Evolutionary conservation across 2,113 vertebrate species (phyloP), one percentile per base, ranked within the genome.

Genomic region (Noctilio leporinus): DNA sequence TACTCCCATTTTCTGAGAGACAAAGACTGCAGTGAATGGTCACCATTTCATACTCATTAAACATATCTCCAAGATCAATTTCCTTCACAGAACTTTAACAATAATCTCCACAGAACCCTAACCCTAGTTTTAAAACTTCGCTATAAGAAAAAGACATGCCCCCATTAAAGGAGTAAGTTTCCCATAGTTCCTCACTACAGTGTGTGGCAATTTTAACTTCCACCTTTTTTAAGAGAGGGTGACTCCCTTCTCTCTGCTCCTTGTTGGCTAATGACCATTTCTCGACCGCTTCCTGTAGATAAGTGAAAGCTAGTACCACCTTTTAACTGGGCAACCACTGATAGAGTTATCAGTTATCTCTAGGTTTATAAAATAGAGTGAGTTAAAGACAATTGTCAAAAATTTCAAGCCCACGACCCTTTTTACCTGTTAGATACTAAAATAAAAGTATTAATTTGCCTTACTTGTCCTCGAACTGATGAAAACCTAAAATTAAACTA

Each of bases 401-500:
- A 35, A 28, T n/a, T 62, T 85, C 28, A 77, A 90, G 35, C 12
- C 30, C 67, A 64, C 72, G 40, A 5, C 4, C 65, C 30, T 89
- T 86, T 78, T 69, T 20, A 87, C 59, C 30, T 38, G 30, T 65
- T 87, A 72, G 24, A 72, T 57, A 65, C 45, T 40, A 64, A 90
- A 33, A 33, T 15, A 69, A 83, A 94, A 95, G 40, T n/a, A 57
- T 7, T 78, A 10, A 10, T 93, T 89, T 95, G 19, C 45, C n/a
- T 82, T 72, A 65, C 24, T 77, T 75, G 35, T 89, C 12, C 65
- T 47, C 28, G 92, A 89, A 86, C 24, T 80, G 35, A 89, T 17
- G 76, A 80, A 91, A 89, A 86, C 40, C 33, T 81, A 82, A 55
- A 89, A 84, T 89, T 81, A 95, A 94, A 78, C 19, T 73, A 19